Base-by-base conservation (phyloP, 2,113 vertebrate genomes). In the Pseudolaguvia tuberculata region DNA sequence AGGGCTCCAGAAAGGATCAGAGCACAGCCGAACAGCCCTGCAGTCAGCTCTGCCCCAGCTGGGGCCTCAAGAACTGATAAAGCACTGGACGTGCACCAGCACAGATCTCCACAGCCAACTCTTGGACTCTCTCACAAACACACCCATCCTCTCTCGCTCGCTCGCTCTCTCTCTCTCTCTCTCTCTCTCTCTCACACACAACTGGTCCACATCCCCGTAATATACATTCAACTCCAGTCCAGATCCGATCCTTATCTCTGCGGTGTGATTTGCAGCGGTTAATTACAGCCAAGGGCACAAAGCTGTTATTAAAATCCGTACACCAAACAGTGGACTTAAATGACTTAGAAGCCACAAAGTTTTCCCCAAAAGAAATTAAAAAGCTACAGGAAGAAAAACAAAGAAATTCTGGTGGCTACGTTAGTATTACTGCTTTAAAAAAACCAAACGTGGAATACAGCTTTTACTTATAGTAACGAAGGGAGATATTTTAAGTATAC, bases 1-100 rank as follows among this genome's bases (percentile, higher is more conserved):
- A 58, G 74, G 68, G 53, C 70, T 77, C 20, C 58, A 59, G 39
- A 57, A 68, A 65, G 78, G 78, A 81, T 83, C 72, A 81, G 31
- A 51, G 52, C 1, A 8, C 55, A 20, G 42, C 55, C 12, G 48
- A 13, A 31, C 8, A 21, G 21, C 58, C 72, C 80, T 77, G 76
- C 51, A 51, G 76, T 67, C 75, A 67, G 75, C 35, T 23, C 58
- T 74, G 65, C 56, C 65, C 59, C 73, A 73, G 73, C 72, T 79
- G 76, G 53, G 48, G 14, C 56, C 75, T 29, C 58, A 51, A 59
- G 48, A 78, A 73, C 29, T 72, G 68, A 79, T 77, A 78, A 77
- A 29, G 66, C 77, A 71, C 47, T 21, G 51, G 62, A 75, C 61
- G 55, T 31, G 18, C 51, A 70, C 35, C 67, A 63, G 58, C 15